These are phyloP conservation scores for Xestia xanthographa DNA, from an alignment of 2,888 invertebrate species.

Conservation along the genomic window DNA sequence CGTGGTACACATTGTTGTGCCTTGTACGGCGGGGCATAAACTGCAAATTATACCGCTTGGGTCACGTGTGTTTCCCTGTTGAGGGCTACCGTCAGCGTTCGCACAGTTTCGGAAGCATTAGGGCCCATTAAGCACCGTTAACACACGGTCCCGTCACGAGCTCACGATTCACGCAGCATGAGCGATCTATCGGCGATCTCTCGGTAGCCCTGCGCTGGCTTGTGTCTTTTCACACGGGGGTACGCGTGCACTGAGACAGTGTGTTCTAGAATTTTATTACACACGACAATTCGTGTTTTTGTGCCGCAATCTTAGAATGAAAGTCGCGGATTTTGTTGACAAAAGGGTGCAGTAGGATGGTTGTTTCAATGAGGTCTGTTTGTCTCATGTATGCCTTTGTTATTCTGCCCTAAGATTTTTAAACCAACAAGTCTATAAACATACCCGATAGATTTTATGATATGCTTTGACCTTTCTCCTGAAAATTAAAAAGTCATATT, in stretches of 20 bases:
- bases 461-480: not conserved
- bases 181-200: conserved; percentile 89
- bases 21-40: conserved; percentile 80
- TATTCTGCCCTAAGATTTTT: not conserved
- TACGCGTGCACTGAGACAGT: conserved; percentile 72
- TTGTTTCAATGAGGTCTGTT: not conserved
- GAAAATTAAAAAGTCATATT: not conserved
- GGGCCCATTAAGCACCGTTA: conserved; percentile 90
- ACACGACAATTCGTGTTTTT: conserved; percentile 76
- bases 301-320: conserved; percentile 60
- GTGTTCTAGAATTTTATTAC: conserved; percentile 74
- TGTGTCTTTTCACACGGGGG: conserved; percentile 86
- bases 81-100: conserved; percentile 89
- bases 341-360: not conserved
- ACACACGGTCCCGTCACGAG: conserved; percentile 88
- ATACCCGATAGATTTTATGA: not conserved
- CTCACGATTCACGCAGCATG: conserved; percentile 85
- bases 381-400: not conserved
- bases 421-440: not conserved
- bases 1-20: conserved; percentile 80
- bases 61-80: conserved; percentile 86
- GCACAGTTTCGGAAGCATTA: conserved; percentile 91
- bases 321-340: conserved; percentile 61
- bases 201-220: conserved; percentile 82
- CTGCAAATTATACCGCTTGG: conserved; percentile 85